Evolutionary conservation across 2,113 vertebrate species (phyloP), one percentile per base, ranked within the genome.

Genomic region (Syngnathus typhle): DNA sequence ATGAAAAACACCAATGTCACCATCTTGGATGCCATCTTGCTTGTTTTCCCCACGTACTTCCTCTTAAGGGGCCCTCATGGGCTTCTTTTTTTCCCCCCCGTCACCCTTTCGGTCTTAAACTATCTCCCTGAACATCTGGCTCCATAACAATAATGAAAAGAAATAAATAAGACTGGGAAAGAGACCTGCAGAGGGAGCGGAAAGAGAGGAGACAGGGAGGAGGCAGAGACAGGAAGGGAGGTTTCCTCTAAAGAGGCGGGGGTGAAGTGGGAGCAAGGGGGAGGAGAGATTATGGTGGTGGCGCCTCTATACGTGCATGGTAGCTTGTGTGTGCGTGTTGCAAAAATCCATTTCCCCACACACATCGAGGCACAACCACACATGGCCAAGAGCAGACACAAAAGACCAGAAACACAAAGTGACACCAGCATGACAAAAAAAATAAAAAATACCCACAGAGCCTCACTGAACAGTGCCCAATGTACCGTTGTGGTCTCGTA

Each of bases 221-320:
- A 79, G 82, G 85, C 83, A 83, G 83, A 75, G 82, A 86, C 89
- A 89, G 90, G 90, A 91, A 91, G 90, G 88, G 89, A 89, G 87
- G 89, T 87, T 82, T 90, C 87, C 89, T 90, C 87, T 82, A 77
- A 80, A 83, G 73, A 82, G 84, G 74, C 62, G 87, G 73, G 83
- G 75, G 82, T 76, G 73, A 76, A 46, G 72, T 66, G 81, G 75
- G 82, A 75, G 75, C 79, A 74, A 60, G 73, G 78, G 83, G 81
- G 71, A 79, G 82, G 81, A 74, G 77, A 90, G 86, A 91, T 92
- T 92, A 90, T 87, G 81, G 82, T 87, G 81, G 87, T 91, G 91
- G 91, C 88, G 88, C 89, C 91, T 85, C 69, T 73, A 73, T 87
- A 77, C 85, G 66, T 77, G 75, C 63, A 67, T 21, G 70, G 54